A percentile compares a stretch with the other conserved stretches of the same genome.
Evolutionary conservation across 2,888 invertebrate genomes (phyloP).

Genomic region (Athalia rosae): DNA sequence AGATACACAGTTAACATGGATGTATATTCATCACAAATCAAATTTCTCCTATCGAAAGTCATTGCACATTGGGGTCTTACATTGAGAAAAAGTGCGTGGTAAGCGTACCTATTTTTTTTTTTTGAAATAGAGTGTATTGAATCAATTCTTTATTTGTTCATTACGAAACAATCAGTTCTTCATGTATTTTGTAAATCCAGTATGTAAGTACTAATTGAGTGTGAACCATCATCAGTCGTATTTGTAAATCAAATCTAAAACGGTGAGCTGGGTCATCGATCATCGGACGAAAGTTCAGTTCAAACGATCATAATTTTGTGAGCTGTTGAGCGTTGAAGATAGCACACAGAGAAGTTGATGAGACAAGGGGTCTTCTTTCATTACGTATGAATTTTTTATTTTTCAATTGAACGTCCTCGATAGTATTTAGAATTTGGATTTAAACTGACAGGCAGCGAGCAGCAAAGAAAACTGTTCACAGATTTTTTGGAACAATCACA

Average conservation of each 20-base stretch:
- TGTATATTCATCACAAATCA: too few relatives aligned
- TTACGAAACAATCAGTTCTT: constrained; percentile 21
- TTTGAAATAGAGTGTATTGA: not conserved
- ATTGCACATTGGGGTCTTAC: not conserved
- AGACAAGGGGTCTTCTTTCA: too few relatives aligned
- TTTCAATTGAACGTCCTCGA: not conserved
- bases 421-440: not conserved
- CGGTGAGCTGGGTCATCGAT: constrained; percentile 13
- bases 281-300: constrained; percentile 5
- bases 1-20: too few relatives aligned
- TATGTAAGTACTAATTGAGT: constrained; percentile 26
- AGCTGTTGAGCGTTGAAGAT: too few relatives aligned
- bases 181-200: not conserved
- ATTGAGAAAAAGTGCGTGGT: not conserved
- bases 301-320: constrained; percentile 16
- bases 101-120: not conserved
- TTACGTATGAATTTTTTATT: not conserved
- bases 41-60: too few relatives aligned
- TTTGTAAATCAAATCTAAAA: constrained; percentile 22
- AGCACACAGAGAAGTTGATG: not conserved
- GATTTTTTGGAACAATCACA: not conserved
- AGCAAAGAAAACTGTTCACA: too few relatives aligned
- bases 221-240: constrained; percentile 24
- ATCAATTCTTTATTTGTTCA: constrained; percentile 24
- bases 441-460: not conserved